A percentile compares a stretch with the other conserved stretches of the same genome.
These are phyloP conservation scores for Sipha flava DNA, from an alignment of 1,140 invertebrate genomes.

Conservation along the genomic window DNA sequence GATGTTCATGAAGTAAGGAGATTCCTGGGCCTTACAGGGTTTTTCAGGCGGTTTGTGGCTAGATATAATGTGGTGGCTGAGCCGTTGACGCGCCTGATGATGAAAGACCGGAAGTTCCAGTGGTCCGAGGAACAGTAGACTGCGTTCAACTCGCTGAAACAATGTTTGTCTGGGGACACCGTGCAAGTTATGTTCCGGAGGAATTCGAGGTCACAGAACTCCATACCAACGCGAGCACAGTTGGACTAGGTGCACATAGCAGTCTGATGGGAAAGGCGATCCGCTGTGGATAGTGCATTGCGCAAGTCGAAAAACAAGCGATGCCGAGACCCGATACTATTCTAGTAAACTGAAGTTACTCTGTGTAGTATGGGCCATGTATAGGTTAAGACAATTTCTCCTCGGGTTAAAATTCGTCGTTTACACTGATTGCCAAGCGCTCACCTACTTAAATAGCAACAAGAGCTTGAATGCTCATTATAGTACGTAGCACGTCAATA, in stretches of 20 bases:
- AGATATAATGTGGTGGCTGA: background rate
- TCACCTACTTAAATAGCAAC: background rate
- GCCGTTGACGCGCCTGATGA: background rate
- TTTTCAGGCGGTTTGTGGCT: background rate
- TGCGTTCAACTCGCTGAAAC: background rate
- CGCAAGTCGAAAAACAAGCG: background rate
- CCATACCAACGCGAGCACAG: background rate
- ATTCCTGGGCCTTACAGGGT: background rate
- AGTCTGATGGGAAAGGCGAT: background rate
- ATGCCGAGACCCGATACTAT: background rate
- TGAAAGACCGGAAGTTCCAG: background rate
- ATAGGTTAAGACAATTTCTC: background rate
- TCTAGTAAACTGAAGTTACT: background rate
- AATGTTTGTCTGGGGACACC: background rate
- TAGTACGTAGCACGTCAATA: slow-evolving; percentile 43
- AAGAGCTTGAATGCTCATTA: too few relatives aligned
- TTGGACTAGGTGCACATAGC: background rate
- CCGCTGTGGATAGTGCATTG: background rate
- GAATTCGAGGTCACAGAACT: background rate
- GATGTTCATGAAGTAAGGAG: background rate
- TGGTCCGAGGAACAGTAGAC: background rate
- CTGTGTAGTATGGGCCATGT: background rate
- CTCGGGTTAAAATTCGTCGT: background rate
- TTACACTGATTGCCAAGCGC: background rate
- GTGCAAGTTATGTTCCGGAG: background rate